Conservation (phyloP, 2,888 invertebrate species). For the Cancer borealis region DNA sequence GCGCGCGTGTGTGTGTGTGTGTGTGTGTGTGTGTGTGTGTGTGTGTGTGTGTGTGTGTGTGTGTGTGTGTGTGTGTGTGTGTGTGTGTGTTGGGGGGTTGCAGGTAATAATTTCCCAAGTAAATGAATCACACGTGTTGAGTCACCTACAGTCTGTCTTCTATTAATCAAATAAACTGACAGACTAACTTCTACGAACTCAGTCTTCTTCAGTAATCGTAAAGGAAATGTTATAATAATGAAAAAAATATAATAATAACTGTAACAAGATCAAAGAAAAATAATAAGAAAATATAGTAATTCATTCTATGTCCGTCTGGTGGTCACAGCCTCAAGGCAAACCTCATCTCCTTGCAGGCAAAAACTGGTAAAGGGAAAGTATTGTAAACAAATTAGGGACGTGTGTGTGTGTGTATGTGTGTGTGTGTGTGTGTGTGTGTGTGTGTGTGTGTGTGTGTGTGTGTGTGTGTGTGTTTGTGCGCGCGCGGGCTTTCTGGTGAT, state of each 20-base stretch:
- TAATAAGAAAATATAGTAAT: not conserved
- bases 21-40: no score
- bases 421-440: conserved; percentile 50
- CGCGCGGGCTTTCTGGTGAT: conserved; percentile 28
- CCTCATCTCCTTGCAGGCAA: conserved; percentile 20
- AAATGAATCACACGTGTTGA: conserved; percentile 2
- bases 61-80: no score
- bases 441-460: conserved; percentile 52
- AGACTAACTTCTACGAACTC: not conserved
- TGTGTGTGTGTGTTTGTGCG: conserved; percentile 51
- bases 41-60: no score
- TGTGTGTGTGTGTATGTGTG: conserved; percentile 23
- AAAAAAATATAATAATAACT: no score
- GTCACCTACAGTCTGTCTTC: not conserved
- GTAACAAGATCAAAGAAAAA: no score
- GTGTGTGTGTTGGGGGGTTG: not conserved
- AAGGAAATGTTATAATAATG: no score
- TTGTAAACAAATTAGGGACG: conserved; percentile 2
- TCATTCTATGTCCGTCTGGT: not conserved
- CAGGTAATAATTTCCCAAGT: not conserved
- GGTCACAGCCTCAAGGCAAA: conserved; percentile 7
- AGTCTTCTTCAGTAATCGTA: no score
- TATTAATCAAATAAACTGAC: not conserved
- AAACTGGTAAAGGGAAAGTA: conserved; percentile 12
- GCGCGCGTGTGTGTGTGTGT: not conserved